Evolutionary conservation across 2,113 vertebrate species (phyloP).

Genomic region (Calyptommatus sinebrachiatus): DNA sequence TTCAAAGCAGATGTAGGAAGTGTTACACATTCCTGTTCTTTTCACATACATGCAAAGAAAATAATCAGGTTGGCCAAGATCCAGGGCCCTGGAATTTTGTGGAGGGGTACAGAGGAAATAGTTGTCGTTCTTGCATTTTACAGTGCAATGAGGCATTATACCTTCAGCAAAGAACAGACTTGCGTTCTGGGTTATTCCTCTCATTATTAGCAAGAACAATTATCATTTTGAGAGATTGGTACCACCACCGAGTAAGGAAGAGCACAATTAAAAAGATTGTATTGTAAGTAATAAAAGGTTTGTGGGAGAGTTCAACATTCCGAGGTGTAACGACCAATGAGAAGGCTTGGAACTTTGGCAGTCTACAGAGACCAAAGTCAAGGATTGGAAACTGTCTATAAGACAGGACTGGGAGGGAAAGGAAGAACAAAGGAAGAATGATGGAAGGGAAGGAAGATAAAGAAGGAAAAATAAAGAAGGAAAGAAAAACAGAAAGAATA

Average conservation of each 20-base stretch:
- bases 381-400: too few species aligned
- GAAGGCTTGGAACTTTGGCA: too few species aligned
- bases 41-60: neutral
- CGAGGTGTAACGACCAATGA: too few species aligned
- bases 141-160: neutral
- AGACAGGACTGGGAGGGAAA: too few species aligned
- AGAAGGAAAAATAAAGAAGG: too few species aligned
- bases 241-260: neutral
- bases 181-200: neutral
- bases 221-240: neutral
- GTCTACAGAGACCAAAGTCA: too few species aligned
- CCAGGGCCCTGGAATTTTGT: neutral
- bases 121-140: neutral
- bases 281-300: too few species aligned
- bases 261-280: neutral
- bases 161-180: neutral
- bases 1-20: neutral
- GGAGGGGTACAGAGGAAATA: neutral
- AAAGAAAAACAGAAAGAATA: too few species aligned
- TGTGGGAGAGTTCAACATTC: too few species aligned
- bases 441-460: too few species aligned
- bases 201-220: neutral
- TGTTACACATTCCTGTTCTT: slow-evolving; percentile 1
- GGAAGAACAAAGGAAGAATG: too few species aligned
- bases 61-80: neutral